Conservation (phyloP, 2,888 invertebrate genomes). For the Zootermopsis nevadensis region DNA sequence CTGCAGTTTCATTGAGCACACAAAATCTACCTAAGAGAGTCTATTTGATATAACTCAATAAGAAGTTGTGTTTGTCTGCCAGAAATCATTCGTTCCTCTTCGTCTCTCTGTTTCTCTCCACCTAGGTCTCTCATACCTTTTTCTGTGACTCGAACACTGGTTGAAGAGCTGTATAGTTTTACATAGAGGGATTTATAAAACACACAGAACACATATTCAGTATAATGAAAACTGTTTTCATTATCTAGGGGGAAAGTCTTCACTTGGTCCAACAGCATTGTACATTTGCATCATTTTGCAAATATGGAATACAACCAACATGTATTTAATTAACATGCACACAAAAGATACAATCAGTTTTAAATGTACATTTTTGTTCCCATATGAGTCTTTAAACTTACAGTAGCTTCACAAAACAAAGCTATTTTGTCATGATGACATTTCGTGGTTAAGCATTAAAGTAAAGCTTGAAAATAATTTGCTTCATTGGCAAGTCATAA, state of each 20-base stretch:
- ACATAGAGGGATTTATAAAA: constrained; percentile 13
- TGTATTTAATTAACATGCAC: background rate
- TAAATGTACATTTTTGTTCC: constrained; percentile 34
- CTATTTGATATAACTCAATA: background rate
- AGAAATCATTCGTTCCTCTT: background rate
- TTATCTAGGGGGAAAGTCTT: constrained; percentile 25
- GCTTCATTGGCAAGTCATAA: constrained; percentile 17
- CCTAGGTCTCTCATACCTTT: background rate
- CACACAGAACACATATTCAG: constrained; percentile 7
- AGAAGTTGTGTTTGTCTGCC: background rate
- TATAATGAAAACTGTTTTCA: constrained; percentile 3
- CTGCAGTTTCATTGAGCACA: constrained; percentile 1
- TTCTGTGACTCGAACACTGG: constrained; percentile 17
- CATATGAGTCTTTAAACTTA: background rate
- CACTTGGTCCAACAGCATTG: constrained; percentile 30
- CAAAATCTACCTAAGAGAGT: background rate
- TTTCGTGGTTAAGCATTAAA: background rate
- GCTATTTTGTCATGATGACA: background rate
- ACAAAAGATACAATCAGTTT: background rate
- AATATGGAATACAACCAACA: background rate
- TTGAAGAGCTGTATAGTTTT: background rate
- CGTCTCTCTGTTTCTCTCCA: background rate
- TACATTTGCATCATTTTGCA: constrained; percentile 3
- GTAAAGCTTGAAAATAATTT: constrained; percentile 7
- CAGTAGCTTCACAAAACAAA: background rate